Base-by-base conservation (phyloP, 2,113 vertebrate species). In the Oryzias woworae region DNA sequence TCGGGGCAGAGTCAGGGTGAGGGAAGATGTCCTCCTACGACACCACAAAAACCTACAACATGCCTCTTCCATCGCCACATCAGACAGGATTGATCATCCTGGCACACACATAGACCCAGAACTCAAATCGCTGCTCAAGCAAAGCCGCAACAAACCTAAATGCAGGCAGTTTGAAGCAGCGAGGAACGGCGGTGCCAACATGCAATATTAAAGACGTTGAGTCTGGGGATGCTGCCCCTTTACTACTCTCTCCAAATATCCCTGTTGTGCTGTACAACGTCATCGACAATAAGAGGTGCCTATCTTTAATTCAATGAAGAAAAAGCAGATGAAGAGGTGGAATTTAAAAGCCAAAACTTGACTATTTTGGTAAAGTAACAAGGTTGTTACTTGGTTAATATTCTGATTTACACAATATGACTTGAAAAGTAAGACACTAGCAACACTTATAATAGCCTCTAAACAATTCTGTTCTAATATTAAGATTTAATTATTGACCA, bases 181-280 rank as follows among this genome's bases (percentile, higher is more conserved):
- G 4, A 45, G 28, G 61, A 81, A 54, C 54, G 62, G 45, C 8
- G 17, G 57, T 72, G 71, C 69, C 69, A 61, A 73, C 78, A 88
- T 88, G 78, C 62, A 90, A 88, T 86, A 87, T 90, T 88, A 73
- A 88, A 82, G 60, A 88, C 5, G 0, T 14, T 18, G 57, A 78
- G 81, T 82, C 80, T 86, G 72, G 77, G 84, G 82, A 68, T 47
- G 48, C 45, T 51, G 56, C 71, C 72, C 64, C 75, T 59, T 67
- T 42, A 51, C 31, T 53, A 8, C 73, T 70, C 61, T 44, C 46
- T 15, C 57, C 71, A 64, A 61, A 69, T 66, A 69, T 72, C 55
- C 58, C 53, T 53, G 62, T n/a, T 62, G 59, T 70, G 49, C 57
- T 44, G 54, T 58, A 42, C 12, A 53, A 62, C 62, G 72, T 71